A percentile compares a stretch with the other conserved stretches of the same genome.
phyloP scores from a whole-genome alignment of 2,113 vertebrate genomes.

The Peromyscus polionotus region DNA sequence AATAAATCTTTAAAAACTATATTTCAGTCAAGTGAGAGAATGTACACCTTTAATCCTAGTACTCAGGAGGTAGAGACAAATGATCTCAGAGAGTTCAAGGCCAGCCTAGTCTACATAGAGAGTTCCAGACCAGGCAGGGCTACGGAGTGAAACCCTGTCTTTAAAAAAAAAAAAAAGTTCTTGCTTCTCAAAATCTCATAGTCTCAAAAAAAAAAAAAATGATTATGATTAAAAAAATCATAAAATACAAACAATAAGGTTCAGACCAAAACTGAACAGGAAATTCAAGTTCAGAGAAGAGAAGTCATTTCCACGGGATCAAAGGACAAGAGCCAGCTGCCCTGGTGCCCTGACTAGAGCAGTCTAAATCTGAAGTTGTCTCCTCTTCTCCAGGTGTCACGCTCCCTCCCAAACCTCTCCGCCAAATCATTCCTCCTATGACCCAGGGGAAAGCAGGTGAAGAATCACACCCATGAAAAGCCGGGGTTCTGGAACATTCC shows the following conservation, averaged over 20 bases:
- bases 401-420: background rate
- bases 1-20: background rate
- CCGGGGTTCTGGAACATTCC: background rate
- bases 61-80: background rate
- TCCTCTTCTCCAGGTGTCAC: background rate
- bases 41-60: background rate
- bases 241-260: constrained; percentile 21
- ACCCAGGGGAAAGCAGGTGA: background rate
- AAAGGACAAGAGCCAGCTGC: background rate
- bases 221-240: background rate
- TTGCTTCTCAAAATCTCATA: background rate
- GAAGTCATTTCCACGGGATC: background rate
- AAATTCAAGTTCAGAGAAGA: constrained; percentile 25
- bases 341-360: background rate
- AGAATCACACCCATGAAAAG: background rate
- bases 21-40: background rate
- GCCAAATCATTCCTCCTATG: background rate
- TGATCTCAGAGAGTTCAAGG: background rate
- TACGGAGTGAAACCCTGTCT: background rate
- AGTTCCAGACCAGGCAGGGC: background rate
- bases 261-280: background rate
- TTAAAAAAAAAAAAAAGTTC: background rate
- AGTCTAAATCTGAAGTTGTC: background rate
- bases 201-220: background rate
- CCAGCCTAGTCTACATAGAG: background rate